These are phyloP conservation scores for Coptotermes formosanus DNA, from an alignment of 1,140 invertebrate genomes.

Conservation along the genomic window DNA sequence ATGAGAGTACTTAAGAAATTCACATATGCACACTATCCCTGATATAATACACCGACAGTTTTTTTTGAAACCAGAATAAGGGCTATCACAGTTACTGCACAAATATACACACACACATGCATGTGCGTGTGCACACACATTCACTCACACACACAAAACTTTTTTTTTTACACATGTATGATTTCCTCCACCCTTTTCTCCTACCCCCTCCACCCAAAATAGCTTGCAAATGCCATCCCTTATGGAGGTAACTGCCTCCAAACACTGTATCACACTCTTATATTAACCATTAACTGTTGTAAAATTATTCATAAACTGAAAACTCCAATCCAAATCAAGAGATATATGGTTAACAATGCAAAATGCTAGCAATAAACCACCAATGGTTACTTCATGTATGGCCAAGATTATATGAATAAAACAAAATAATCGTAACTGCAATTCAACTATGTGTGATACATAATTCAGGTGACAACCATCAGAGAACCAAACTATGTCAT, in stretches of 20 bases:
- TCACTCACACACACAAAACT: neutral
- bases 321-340: constrained; percentile 8
- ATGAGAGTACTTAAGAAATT: constrained; percentile 21
- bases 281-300: neutral
- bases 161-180: constrained; percentile 6
- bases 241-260: neutral
- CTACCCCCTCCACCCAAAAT: constrained; percentile 14
- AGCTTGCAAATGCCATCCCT: constrained; percentile 24
- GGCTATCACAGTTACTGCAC: constrained; percentile 35
- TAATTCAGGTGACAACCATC: neutral
- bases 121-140: neutral
- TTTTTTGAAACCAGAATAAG: constrained; percentile 20
- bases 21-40: constrained; percentile 28
- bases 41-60: constrained; percentile 24
- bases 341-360: constrained; percentile 19
- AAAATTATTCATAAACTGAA: constrained; percentile 25
- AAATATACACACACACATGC: constrained; percentile 23
- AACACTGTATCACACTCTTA: constrained; percentile 8
- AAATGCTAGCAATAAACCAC: neutral
- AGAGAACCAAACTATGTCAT: neutral
- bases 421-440: neutral
- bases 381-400: neutral
- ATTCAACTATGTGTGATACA: neutral
- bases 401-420: constrained; percentile 19
- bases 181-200: constrained; percentile 21